Evolutionary conservation across 2,888 invertebrate species (phyloP).

Genomic region (Drosophila robusta): DNA sequence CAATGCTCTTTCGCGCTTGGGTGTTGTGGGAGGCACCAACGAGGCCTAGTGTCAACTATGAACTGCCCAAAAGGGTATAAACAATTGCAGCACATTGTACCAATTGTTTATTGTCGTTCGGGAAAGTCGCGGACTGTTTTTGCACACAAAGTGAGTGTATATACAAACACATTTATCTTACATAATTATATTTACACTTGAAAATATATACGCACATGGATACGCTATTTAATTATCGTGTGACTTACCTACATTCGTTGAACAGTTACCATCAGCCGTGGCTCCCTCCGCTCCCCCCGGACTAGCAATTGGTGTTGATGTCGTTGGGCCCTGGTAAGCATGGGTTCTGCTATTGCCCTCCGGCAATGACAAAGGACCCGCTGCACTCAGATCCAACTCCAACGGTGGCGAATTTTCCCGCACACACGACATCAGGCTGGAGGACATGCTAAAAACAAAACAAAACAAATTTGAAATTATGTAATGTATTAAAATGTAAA

Average conservation of each 20-base stretch:
- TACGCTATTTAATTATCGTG: constrained; percentile 1
- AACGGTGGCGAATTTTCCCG: constrained; percentile 85
- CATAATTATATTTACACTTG: constrained; percentile 29
- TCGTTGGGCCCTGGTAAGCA: constrained; percentile 57
- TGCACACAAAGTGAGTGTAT: constrained; percentile 18
- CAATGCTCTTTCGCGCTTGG: constrained; percentile 16
- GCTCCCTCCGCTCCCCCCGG: constrained; percentile 19
- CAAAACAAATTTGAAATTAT: constrained; percentile 5
- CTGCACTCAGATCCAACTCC: constrained; percentile 78
- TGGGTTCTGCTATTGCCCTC: constrained; percentile 60
- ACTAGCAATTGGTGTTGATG: constrained; percentile 73
- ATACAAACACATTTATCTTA: constrained; percentile 7
- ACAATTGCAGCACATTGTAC: constrained; percentile 62
- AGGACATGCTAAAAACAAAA: constrained; percentile 82
- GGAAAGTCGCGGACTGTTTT: constrained; percentile 47
- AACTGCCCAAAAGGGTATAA: constrained; percentile 36
- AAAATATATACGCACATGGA: constrained; percentile 12
- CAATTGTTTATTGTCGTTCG: constrained; percentile 37
- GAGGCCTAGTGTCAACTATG: neutral
- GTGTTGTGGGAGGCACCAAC: neutral
- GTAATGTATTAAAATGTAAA: too few relatives aligned
- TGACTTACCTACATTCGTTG: constrained; percentile 71
- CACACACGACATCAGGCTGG: constrained; percentile 85
- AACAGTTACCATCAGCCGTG: constrained; percentile 50
- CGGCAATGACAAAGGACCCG: constrained; percentile 83